A percentile compares a stretch with the other conserved stretches of the same genome.
Conservation (phyloP, 2,113 vertebrate genomes). For the Coryphaenoides rupestris region DNA sequence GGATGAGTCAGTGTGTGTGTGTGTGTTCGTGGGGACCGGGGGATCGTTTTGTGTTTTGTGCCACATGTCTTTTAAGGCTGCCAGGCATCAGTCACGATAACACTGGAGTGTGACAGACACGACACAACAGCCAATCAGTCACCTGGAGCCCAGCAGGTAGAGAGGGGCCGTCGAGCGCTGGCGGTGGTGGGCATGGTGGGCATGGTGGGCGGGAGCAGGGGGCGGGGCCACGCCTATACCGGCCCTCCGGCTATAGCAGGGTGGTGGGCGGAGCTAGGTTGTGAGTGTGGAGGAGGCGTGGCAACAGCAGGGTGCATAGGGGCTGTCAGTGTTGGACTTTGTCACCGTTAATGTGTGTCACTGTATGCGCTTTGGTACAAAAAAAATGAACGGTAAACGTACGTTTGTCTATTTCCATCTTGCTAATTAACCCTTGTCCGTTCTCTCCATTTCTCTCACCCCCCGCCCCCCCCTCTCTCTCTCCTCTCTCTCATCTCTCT, state of each 20-base stretch:
- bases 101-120: conserved; percentile 32
- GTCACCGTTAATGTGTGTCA: neutral
- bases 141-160: conserved; percentile 46
- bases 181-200: neutral
- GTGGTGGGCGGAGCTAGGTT: neutral
- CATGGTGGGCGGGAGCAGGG: too few relatives aligned
- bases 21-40: conserved; percentile 14
- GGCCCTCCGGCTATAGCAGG: neutral
- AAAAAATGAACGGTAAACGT: conserved; percentile 20
- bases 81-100: conserved; percentile 54
- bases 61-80: conserved; percentile 47
- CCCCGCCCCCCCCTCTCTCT: too few relatives aligned
- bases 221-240: too few relatives aligned
- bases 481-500: neutral
- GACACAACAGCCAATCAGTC: conserved; percentile 47
- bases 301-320: neutral
- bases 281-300: neutral
- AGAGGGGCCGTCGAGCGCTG: too few relatives aligned
- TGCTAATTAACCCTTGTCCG: conserved; percentile 8
- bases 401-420: neutral
- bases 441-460: neutral
- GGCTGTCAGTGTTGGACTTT: conserved; percentile 27
- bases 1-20: too few relatives aligned
- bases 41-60: too few relatives aligned
- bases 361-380: conserved; percentile 3